These are phyloP conservation scores for Crematogaster levior DNA, from an alignment of 2,888 invertebrate genomes.

Conservation along the genomic window DNA sequence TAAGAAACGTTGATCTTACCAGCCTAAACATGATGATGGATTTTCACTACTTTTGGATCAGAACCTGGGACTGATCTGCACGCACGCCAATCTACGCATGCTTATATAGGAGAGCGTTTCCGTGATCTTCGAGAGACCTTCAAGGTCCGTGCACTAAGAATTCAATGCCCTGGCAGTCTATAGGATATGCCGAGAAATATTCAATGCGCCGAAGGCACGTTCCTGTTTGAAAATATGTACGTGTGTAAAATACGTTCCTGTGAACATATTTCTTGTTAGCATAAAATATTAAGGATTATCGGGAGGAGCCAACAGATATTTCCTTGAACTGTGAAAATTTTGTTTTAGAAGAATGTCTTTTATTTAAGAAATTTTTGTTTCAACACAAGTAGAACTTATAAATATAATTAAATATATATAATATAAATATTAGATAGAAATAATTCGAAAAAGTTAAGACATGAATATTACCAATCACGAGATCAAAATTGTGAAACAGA, in stretches of 20 bases:
- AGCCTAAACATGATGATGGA: conserved; percentile 88
- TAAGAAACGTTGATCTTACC: conserved; percentile 84
- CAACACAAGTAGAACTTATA: not conserved
- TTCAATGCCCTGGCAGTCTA: conserved; percentile 22
- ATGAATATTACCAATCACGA: not conserved
- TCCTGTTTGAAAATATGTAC: conserved; percentile 27
- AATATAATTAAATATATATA: not conserved
- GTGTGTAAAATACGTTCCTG: conserved; percentile 6
- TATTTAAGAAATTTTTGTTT: not conserved
- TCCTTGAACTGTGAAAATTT: not conserved
- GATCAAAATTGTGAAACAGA: not conserved
- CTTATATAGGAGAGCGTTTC: conserved; percentile 79
- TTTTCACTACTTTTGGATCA: conserved; percentile 74
- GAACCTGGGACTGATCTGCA: conserved; percentile 80
- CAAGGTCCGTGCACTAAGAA: conserved; percentile 54
- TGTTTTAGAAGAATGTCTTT: not conserved
- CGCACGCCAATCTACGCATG: conserved; percentile 72
- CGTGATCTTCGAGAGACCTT: conserved; percentile 74
- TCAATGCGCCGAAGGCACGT: conserved; percentile 38
- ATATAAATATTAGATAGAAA: not conserved
- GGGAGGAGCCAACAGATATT: not conserved
- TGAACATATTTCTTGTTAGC: conserved; percentile 21
- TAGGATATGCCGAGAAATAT: conserved; percentile 36
- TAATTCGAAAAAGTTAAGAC: not conserved
- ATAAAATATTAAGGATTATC: conserved; percentile 25